Base-by-base conservation (phyloP, 2,113 vertebrate genomes). In the Ptilorrhoa leucosticta region DNA sequence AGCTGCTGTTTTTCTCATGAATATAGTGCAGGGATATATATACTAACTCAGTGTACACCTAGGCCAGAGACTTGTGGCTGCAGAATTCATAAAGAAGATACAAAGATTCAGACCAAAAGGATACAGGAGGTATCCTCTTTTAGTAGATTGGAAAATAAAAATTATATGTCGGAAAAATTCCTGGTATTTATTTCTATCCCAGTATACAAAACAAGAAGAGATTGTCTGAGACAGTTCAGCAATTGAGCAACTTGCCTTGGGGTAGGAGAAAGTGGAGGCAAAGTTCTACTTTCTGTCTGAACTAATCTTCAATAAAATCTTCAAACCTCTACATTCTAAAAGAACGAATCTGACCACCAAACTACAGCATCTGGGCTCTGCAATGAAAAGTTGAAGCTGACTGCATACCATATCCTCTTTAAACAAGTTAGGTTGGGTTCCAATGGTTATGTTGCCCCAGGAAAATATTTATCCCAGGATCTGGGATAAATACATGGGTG, bases 381-480 rank as follows among this genome's bases (percentile, higher is more conserved):
- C 33, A 76, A 21, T 37, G 50, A 54, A 64, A 86, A 51, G 9
- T 5, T 78, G 28, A 14, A 61, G 15, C 24, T 48, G 28, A 35
- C 66, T 61, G 92, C 28, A 64, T 22, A 37, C 7, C 6, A 20
- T 71, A 60, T 72, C 22, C 10, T 47, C 47, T 79, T 79, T 56
- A 68, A 58, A 83, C 8, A 88, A 23, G 3, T 9, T 31, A 47
- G 5, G 20, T 91, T 72, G 33, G 35, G 27, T 51, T 72, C 30
- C 42, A 57, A 11, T 0, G 0, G 20, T 14, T 48, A 3, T 22
- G 15, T 51, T 23, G 77, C 10, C 21, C 9, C 60, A 58, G 39
- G 60, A 78, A 75, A 86, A 79, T 45, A 88, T 79, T 70, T 54
- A 37, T 15, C 44, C 35, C 24, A 53, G 31, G 23, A 47, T 61